phyloP scores from a whole-genome alignment of 1,140 invertebrate genomes.

The Doryteuthis pealeii region DNA sequence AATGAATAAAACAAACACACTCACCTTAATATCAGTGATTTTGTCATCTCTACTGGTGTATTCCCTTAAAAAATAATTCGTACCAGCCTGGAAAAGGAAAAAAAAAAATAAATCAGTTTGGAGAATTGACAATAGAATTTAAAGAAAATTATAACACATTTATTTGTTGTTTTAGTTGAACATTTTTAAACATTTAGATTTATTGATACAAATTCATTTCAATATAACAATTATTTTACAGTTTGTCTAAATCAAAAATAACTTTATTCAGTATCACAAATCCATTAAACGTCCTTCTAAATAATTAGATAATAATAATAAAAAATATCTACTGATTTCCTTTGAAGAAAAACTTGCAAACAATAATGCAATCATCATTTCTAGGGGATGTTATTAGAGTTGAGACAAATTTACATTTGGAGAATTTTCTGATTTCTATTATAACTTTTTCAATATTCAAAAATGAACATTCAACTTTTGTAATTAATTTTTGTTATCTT shows the following conservation, averaged over 20 bases:
- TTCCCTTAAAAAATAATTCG: conserved; percentile 58
- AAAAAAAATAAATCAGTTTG: neutral
- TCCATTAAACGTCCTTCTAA: too few relatives aligned
- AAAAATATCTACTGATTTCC: too few relatives aligned
- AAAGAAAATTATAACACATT: neutral
- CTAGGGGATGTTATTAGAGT: too few relatives aligned
- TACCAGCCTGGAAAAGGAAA: conserved; percentile 42
- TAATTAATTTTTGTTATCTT: too few relatives aligned
- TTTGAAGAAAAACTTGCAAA: too few relatives aligned
- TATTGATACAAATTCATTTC: neutral
- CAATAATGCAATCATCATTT: too few relatives aligned
- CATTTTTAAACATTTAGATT: neutral
- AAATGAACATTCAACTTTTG: too few relatives aligned
- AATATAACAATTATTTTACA: neutral
- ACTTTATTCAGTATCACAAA: neutral
- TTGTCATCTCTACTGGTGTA: conserved; percentile 52
- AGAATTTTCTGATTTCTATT: too few relatives aligned
- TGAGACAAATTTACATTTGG: too few relatives aligned
- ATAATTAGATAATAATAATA: too few relatives aligned
- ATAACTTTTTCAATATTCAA: too few relatives aligned
- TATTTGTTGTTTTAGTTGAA: neutral
- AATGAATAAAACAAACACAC: too few relatives aligned
- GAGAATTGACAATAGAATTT: neutral
- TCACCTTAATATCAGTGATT: conserved; percentile 49
- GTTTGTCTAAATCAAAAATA: neutral